Evolutionary conservation across 2,888 invertebrate species (phyloP), one percentile per base, ranked within the genome.

Genomic region (Rotaria magnacalcarata): DNA sequence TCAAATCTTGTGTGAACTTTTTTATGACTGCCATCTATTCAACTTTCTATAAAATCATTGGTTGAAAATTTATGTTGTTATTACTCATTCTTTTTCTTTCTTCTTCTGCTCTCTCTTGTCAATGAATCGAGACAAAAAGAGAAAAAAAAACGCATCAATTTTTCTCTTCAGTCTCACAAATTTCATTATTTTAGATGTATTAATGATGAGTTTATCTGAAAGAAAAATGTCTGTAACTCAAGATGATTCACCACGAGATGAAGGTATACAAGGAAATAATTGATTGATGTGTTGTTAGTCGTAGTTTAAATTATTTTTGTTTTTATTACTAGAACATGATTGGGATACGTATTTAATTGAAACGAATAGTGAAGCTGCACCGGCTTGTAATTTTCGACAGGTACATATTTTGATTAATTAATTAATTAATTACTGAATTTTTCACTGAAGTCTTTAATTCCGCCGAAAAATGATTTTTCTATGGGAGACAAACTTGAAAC

Each of bases 401-500:
- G 67, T 67, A 41, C 16, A 34, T 34, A 27, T 8, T 19, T 11
- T 21, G 4, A 6, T 27, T 60, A 21, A 2, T 54, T 54, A 21
- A 54, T 6, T 5, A 54, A 21, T 21, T 11, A 52, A 21, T 54
- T 50, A 14, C 50, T 50, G 8, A 8, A 11, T 50, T 14, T 54
- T 54, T 54, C 21, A 5, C 88, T 90, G 21, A 89, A 93, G 93
- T 92, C 92, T 88, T 89, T 90, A 67, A 89, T 92, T 88, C 96
- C 96, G 11, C 96, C 96, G 1, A 93, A 93, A 85, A 97, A 97
- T 92, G 96, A 96, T 90, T 97, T 97, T 90, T 94, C 95, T 92
- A 93, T 95, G 85, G 95, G 95, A 86, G 96, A 96, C 96, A 97
- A 97, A 92, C 91, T 97, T 86, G 97, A 97, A 92, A 96, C 97